These are phyloP conservation scores for Tragulus kanchil DNA, from an alignment of 2,113 vertebrate genomes.

Conservation along the genomic window DNA sequence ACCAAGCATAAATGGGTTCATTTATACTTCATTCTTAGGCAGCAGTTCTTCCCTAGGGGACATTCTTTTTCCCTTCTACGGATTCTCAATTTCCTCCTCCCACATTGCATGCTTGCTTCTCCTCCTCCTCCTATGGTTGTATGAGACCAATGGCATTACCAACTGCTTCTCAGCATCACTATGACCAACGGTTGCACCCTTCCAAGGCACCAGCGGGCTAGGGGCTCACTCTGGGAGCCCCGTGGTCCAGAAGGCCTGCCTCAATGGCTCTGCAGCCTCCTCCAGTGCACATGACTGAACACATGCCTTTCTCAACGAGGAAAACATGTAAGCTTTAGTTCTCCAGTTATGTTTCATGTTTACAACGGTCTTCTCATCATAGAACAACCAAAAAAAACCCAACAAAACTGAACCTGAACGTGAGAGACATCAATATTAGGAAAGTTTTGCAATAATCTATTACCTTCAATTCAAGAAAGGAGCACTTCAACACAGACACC, in stretches of 20 bases:
- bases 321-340: constrained; percentile 80
- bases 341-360: constrained; percentile 85
- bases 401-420: not conserved
- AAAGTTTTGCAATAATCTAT: not conserved
- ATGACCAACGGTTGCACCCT: not conserved
- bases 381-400: not conserved
- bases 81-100: constrained; percentile 7
- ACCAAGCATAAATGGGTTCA: not conserved
- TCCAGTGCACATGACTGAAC: constrained; percentile 67
- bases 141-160: not conserved
- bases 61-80: not conserved
- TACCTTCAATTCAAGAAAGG: not conserved
- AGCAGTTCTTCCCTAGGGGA: not conserved
- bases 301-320: constrained; percentile 64
- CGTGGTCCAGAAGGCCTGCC: not conserved
- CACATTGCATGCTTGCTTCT: not conserved
- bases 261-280: constrained; percentile 44
- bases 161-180: not conserved
- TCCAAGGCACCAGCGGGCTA: constrained; percentile 12
- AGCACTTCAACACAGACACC: not conserved
- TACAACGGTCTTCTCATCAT: constrained; percentile 82
- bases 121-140: not conserved
- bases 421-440: no score
- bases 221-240: constrained; percentile 38
- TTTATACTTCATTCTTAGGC: not conserved